Conservation (phyloP, 2,113 vertebrate species). For the Lepus timidus region DNA sequence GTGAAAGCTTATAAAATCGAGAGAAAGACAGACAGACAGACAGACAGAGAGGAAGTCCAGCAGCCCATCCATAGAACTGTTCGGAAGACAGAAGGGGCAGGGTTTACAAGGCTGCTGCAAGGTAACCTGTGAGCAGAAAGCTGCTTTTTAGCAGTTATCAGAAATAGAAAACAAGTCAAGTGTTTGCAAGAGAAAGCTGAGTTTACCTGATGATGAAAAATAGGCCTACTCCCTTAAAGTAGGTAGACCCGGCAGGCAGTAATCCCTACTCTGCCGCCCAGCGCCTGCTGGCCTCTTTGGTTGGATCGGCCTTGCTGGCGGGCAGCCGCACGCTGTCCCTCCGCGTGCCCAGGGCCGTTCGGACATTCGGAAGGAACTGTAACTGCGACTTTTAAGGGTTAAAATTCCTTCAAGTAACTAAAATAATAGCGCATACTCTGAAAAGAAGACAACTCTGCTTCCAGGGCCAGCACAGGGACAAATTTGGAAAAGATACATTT, state of each 20-base stretch:
- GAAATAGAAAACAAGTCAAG: not conserved
- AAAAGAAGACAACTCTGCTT: not conserved
- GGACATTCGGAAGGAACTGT: not conserved
- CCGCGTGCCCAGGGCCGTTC: not conserved
- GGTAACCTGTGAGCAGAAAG: not conserved
- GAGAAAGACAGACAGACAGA: no score
- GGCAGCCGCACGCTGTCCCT: not conserved
- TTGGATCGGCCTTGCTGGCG: no score
- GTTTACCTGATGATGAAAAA: not conserved
- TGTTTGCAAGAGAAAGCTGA: not conserved
- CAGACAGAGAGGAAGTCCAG: not conserved
- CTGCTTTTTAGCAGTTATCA: not conserved
- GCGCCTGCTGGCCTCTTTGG: no score
- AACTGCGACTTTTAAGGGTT: not conserved
- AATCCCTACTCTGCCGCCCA: not conserved
- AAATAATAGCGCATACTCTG: not conserved
- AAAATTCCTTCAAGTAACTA: not conserved
- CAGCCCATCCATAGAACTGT: not conserved
- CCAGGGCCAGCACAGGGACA: not conserved
- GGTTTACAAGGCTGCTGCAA: not conserved
- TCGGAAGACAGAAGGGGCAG: conserved; percentile 3
- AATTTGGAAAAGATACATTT: not conserved
- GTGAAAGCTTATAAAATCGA: no score
- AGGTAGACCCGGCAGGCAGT: not conserved
- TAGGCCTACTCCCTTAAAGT: not conserved